Conservation (phyloP, 2,797 vertebrate species). For the Synaphobranchus kaupii region DNA sequence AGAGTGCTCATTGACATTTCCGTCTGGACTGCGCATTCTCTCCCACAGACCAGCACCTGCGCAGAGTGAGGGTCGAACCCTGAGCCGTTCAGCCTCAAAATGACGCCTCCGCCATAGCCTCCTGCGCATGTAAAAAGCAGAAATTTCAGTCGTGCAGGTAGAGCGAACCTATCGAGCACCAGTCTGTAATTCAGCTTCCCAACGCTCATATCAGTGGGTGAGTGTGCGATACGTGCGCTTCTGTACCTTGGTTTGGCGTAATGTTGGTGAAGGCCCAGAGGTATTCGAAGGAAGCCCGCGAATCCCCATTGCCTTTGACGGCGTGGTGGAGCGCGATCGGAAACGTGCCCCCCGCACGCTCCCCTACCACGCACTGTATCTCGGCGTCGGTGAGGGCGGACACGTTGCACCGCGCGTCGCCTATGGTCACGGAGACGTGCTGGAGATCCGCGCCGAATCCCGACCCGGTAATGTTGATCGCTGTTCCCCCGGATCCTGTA, state of each 20-base stretch:
- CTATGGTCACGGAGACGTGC: slow-evolving; percentile 65
- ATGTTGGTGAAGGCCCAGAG: slow-evolving; percentile 68
- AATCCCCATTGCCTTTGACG: slow-evolving; percentile 72
- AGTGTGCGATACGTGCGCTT: neutral
- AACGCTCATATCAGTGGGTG: neutral
- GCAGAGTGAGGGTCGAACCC: slow-evolving; percentile 75
- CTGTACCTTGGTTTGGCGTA: slow-evolving; percentile 73
- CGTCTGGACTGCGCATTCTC: slow-evolving; percentile 64
- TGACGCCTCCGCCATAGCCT: slow-evolving; percentile 76
- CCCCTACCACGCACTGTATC: slow-evolving; percentile 66
- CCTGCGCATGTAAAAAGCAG: slow-evolving; percentile 61
- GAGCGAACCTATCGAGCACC: neutral
- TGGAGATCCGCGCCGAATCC: slow-evolving; percentile 68
- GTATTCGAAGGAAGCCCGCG: slow-evolving; percentile 68
- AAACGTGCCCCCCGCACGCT: slow-evolving; percentile 74
- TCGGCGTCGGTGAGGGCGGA: slow-evolving; percentile 58
- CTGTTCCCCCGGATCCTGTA: slow-evolving; percentile 70
- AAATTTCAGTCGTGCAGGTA: neutral
- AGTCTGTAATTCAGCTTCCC: neutral
- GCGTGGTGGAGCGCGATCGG: slow-evolving; percentile 66
- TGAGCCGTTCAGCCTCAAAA: slow-evolving; percentile 70
- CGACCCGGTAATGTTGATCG: slow-evolving; percentile 72
- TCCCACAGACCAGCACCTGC: slow-evolving; percentile 67
- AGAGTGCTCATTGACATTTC: slow-evolving; percentile 59
- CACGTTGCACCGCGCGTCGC: slow-evolving; percentile 62